Conservation (phyloP, 1,140 invertebrate genomes). For the Pemphigus obesinymphae region DNA sequence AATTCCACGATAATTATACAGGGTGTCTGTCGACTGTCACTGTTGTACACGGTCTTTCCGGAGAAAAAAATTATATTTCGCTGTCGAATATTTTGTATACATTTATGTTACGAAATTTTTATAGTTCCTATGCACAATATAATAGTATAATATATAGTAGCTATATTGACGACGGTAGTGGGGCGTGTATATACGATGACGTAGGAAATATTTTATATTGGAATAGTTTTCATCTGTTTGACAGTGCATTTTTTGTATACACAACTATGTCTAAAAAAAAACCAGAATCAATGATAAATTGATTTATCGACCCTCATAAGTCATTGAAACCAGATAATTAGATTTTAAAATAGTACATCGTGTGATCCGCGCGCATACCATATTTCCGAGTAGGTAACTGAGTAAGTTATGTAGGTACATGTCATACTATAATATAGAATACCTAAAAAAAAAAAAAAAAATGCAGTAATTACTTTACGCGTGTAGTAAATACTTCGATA, state of each 20-base stretch:
- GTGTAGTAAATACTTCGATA: too few relatives aligned
- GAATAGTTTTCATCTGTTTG: background rate
- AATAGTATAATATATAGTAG: background rate
- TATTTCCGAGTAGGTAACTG: too few relatives aligned
- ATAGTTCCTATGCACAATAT: background rate
- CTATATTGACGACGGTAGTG: background rate
- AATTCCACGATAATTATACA: conserved; percentile 31
- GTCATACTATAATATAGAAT: too few relatives aligned
- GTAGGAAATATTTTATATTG: background rate
- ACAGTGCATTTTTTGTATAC: background rate
- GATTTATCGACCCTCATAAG: background rate
- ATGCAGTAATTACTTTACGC: too few relatives aligned
- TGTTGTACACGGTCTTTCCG: background rate
- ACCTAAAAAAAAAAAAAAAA: too few relatives aligned
- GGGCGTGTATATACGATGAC: background rate
- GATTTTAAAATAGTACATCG: background rate
- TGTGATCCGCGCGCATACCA: background rate
- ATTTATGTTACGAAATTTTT: background rate
- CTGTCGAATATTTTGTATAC: background rate
- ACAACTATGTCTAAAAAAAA: background rate
- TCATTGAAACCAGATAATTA: background rate
- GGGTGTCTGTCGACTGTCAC: background rate
- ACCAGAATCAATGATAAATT: background rate
- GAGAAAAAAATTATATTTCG: background rate
- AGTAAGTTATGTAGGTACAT: too few relatives aligned